phyloP scores from a whole-genome alignment of 2,888 invertebrate species.

The Caenorhabditis sp. region DNA sequence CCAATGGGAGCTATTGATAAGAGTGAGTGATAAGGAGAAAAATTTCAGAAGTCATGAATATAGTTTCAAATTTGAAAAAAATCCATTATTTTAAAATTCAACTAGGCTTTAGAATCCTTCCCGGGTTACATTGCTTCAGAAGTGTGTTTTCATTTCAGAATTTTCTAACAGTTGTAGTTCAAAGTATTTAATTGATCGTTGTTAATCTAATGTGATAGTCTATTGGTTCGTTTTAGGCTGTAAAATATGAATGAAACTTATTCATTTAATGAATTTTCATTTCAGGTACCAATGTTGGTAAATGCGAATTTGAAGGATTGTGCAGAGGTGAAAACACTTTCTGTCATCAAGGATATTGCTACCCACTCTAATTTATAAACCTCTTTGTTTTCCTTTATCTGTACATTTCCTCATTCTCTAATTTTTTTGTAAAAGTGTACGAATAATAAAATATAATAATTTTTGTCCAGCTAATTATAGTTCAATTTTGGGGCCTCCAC shows the following conservation, averaged over 20 bases:
- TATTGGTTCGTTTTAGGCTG: no score
- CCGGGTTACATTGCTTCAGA: no score
- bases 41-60: no score
- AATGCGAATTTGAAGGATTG: constrained; percentile 32
- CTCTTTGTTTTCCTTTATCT: background rate
- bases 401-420: background rate
- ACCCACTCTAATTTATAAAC: constrained; percentile 3
- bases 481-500: no score
- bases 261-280: background rate
- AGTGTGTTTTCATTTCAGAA: no score
- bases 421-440: background rate
- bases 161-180: no score
- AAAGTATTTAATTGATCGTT: no score
- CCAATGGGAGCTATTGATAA: constrained; percentile 32
- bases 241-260: no score
- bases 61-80: no score
- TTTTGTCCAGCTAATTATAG: background rate
- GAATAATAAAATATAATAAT: background rate
- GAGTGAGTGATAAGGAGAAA: background rate
- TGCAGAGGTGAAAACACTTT: constrained; percentile 39
- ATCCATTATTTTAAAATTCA: no score
- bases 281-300: constrained; percentile 46
- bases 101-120: no score
- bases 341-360: constrained; percentile 49
- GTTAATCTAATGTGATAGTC: no score